These are phyloP conservation scores for Danio jaintianensis DNA, from an alignment of 2,797 vertebrate genomes.

Conservation along the genomic window DNA sequence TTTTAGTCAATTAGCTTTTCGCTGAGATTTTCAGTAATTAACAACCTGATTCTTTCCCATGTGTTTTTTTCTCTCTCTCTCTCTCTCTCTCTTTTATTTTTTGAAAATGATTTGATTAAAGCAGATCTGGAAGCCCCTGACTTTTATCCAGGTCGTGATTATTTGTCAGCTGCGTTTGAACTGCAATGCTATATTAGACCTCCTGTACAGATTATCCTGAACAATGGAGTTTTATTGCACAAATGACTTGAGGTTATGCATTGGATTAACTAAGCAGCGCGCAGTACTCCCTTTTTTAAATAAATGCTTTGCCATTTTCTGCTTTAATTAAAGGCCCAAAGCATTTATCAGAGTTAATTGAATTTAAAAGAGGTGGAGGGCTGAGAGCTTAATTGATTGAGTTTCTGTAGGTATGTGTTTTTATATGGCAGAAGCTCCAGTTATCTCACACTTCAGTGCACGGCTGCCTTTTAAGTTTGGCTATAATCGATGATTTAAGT, in stretches of 20 bases:
- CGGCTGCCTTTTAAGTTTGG: slow-evolving; percentile 18
- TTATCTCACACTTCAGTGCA: slow-evolving; percentile 47
- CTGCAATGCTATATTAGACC: slow-evolving; percentile 23
- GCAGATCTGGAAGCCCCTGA: slow-evolving; percentile 16
- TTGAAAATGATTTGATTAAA: slow-evolving; percentile 39
- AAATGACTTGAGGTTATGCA: slow-evolving; percentile 22
- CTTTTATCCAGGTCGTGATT: slow-evolving; percentile 51
- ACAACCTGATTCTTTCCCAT: slow-evolving; percentile 38
- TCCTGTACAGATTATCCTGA: slow-evolving; percentile 21
- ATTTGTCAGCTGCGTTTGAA: slow-evolving; percentile 42
- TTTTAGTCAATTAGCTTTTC: slow-evolving; percentile 54
- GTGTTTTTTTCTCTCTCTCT: background rate
- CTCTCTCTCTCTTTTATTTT: background rate
- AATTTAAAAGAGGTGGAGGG: slow-evolving; percentile 55
- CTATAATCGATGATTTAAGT: slow-evolving; percentile 41
- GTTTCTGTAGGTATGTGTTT: slow-evolving; percentile 36
- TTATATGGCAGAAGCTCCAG: slow-evolving; percentile 25
- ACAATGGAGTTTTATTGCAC: slow-evolving; percentile 4
- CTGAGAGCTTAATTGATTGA: slow-evolving; percentile 43
- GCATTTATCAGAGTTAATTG: slow-evolving; percentile 58
- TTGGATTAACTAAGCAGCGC: slow-evolving; percentile 19
- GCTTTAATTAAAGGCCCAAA: slow-evolving; percentile 60
- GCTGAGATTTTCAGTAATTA: slow-evolving; percentile 53
- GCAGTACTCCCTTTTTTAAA: slow-evolving; percentile 19
- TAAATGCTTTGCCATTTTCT: slow-evolving; percentile 49